These are phyloP conservation scores for Caenorhabditis doughertyi DNA, from an alignment of 2,888 invertebrate genomes.

Conservation along the genomic window DNA sequence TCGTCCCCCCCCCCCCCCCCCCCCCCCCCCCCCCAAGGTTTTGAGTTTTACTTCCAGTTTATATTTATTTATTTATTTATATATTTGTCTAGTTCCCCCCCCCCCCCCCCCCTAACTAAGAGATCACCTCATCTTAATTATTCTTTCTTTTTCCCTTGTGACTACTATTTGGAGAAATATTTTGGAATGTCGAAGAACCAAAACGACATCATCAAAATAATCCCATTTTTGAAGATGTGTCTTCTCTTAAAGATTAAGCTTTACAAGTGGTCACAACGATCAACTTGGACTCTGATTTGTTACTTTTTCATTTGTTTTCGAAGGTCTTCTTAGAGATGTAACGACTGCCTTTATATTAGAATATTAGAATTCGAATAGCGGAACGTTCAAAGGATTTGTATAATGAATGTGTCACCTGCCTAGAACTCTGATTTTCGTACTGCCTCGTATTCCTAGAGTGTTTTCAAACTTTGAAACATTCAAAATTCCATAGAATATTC, in stretches of 20 bases:
- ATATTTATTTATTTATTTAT: background rate
- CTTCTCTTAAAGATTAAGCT: background rate
- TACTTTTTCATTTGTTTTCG: background rate
- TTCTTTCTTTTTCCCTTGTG: constrained; percentile 2
- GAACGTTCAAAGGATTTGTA: too few species aligned
- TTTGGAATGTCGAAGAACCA: background rate
- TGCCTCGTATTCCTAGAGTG: too few species aligned
- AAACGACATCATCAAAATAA: constrained; percentile 8
- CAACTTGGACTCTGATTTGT: background rate
- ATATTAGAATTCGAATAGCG: too few species aligned
- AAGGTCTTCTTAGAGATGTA: background rate
- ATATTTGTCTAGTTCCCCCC: too few species aligned
- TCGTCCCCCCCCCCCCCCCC: too few species aligned
- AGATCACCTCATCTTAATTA: constrained; percentile 15
- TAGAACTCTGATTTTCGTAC: too few species aligned
- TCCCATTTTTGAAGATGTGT: constrained; percentile 7
- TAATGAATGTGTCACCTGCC: background rate
- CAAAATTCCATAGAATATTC: background rate
- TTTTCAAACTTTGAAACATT: background rate
- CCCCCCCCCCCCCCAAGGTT: background rate
- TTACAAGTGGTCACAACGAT: background rate
- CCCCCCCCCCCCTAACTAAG: background rate
- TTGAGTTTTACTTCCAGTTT: background rate
- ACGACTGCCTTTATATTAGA: too few species aligned
- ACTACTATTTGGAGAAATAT: constrained; percentile 4